Evolutionary conservation across 2,888 invertebrate genomes (phyloP).

Genomic region (Cactoblastis cactorum): DNA sequence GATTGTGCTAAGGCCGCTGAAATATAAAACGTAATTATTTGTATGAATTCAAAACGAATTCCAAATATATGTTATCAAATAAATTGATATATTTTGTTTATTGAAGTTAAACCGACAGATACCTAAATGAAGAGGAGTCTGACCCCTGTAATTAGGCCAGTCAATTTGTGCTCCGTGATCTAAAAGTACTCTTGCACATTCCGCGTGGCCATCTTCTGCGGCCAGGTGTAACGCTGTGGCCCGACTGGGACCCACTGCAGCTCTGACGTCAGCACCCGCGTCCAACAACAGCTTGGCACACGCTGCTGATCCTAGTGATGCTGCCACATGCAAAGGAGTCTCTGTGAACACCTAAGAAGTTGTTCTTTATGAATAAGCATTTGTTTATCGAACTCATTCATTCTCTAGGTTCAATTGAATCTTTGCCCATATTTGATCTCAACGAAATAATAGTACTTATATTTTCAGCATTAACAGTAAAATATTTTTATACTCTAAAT

Average conservation of each 20-base stretch:
- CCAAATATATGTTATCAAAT: not conserved
- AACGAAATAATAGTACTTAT: too few relatives aligned
- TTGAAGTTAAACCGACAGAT: slow-evolving; percentile 17
- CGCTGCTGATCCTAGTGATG: slow-evolving; percentile 83
- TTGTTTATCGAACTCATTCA: too few relatives aligned
- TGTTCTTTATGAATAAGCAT: not conserved
- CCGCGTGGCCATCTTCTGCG: slow-evolving; percentile 91
- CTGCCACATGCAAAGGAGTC: slow-evolving; percentile 90
- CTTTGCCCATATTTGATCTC: too few relatives aligned
- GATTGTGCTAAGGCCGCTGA: slow-evolving; percentile 89
- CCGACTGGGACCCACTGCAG: slow-evolving; percentile 84
- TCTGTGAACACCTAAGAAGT: slow-evolving; percentile 85
- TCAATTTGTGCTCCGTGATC: slow-evolving; percentile 88
- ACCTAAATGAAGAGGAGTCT: slow-evolving; percentile 90
- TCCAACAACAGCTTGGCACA: slow-evolving; percentile 86
- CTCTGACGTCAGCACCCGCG: slow-evolving; percentile 89
- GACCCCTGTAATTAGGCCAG: slow-evolving; percentile 85
- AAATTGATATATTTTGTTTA: not conserved
- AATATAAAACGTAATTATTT: too few relatives aligned
- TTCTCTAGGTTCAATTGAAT: too few relatives aligned
- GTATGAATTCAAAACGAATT: not conserved
- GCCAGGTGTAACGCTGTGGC: slow-evolving; percentile 92
- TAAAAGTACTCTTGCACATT: slow-evolving; percentile 85
- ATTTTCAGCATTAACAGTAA: too few relatives aligned
- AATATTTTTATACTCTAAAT: too few relatives aligned